A percentile compares a stretch with the other conserved stretches of the same genome.
Evolutionary conservation across 1,140 invertebrate species (phyloP).

Genomic region (Maconellicoccus hirsutus): DNA sequence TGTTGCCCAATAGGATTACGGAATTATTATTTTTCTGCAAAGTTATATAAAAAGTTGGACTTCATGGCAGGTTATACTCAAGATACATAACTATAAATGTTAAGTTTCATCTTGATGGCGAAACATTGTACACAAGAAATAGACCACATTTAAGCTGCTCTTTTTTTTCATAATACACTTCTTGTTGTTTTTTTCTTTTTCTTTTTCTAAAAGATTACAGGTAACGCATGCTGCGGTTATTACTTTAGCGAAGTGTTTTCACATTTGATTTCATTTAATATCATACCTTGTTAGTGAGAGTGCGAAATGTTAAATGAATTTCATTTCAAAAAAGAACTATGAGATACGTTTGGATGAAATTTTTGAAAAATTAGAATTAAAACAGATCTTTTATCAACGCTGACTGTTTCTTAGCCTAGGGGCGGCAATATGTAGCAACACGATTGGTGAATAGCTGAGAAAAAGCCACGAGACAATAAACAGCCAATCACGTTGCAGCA

Average conservation of each 20-base stretch:
- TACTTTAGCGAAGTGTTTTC: neutral
- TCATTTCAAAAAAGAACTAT: neutral
- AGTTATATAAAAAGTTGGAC: neutral
- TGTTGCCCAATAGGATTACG: constrained; percentile 18
- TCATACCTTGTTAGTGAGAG: neutral
- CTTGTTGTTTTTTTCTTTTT: neutral
- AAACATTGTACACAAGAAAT: neutral
- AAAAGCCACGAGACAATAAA: too few species aligned
- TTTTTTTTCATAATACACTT: constrained; percentile 1
- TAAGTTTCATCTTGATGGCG: neutral
- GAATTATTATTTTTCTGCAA: constrained; percentile 8
- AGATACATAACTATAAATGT: constrained; percentile 6
- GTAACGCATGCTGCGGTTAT: neutral
- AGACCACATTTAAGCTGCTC: neutral
- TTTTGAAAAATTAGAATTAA: too few species aligned
- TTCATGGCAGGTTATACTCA: neutral
- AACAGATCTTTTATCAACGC: too few species aligned
- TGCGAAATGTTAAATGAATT: neutral
- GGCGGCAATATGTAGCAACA: too few species aligned
- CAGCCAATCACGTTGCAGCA: too few species aligned
- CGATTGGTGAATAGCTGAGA: too few species aligned
- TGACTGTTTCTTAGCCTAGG: too few species aligned
- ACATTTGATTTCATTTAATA: neutral
- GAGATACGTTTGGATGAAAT: too few species aligned
- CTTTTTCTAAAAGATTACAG: neutral